Conservation (phyloP, 2,888 invertebrate genomes). For the Cataglyphis altisquamis region DNA sequence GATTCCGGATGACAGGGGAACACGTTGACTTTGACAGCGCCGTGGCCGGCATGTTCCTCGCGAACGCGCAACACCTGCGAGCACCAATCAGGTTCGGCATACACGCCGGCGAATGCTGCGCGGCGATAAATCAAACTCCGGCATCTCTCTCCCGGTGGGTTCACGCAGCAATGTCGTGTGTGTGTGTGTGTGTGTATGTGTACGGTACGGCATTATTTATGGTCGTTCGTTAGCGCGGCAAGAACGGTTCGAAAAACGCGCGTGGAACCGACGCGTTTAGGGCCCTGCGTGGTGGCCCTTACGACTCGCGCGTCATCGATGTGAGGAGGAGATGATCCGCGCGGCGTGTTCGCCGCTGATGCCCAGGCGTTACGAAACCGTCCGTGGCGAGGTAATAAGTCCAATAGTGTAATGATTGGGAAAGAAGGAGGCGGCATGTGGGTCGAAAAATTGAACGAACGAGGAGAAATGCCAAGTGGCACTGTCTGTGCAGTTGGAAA, state of each 20-base stretch:
- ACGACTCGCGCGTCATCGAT: slow-evolving; percentile 68
- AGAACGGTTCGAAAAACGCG: slow-evolving; percentile 74
- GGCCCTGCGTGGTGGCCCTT: slow-evolving; percentile 67
- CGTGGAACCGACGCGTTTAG: slow-evolving; percentile 70
- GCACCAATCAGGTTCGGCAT: slow-evolving; percentile 78
- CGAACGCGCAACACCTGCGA: slow-evolving; percentile 76
- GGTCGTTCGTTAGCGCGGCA: slow-evolving; percentile 80
- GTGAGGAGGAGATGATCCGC: slow-evolving; percentile 7
- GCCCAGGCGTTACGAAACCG: slow-evolving; percentile 28
- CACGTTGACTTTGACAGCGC: slow-evolving; percentile 67
- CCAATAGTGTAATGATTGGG: slow-evolving; percentile 36
- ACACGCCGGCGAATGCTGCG: slow-evolving; percentile 55
- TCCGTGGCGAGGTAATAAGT: slow-evolving; percentile 17
- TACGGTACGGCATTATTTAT: slow-evolving; percentile 79
- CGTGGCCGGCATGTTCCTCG: slow-evolving; percentile 51
- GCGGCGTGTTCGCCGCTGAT: not conserved
- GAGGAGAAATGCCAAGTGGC: not conserved
- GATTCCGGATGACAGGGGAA: slow-evolving; percentile 58
- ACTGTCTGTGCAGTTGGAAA: not conserved
- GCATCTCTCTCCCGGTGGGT: slow-evolving; percentile 73
- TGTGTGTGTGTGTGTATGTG: slow-evolving; percentile 18
- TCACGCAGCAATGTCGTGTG: slow-evolving; percentile 42
- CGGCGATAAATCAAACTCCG: slow-evolving; percentile 79
- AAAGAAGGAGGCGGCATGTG: not conserved
- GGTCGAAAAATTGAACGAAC: not conserved